Base-by-base conservation (phyloP, 2,797 vertebrate genomes). In the Sebastes cheni region DNA sequence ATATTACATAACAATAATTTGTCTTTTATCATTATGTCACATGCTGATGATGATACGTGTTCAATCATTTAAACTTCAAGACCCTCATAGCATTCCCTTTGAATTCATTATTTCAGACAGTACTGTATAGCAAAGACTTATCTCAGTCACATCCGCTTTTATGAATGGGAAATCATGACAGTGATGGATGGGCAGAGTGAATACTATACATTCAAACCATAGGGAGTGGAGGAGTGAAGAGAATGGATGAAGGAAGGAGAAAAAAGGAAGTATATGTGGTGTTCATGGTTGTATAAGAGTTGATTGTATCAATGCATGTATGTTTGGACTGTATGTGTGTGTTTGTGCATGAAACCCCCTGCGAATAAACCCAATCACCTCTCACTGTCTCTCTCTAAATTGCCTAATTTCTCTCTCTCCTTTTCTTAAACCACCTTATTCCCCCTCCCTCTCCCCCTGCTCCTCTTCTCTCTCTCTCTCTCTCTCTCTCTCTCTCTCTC, bases 81-180 rank as follows among this genome's bases (percentile, higher is more conserved):
- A 67, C 29, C 54, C 34, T 64, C 27, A 30, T 30, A 6, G 72
- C 58, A 27, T 22, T 52, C 11, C 27, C 29, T 50, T 6, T 46
- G 42, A 68, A 79, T 77, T 13, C 54, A 66, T 82, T 29, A 71
- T 64, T 56, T 62, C 67, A 30, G 60, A 52, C 16, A 4, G 25
- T 67, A 52, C 34, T 20, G 36, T 30, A 36, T 3, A 18, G 58
- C 64, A 50, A 16, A 39, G 42, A 77, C 58, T 77, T 84, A 75
- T 83, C 82, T 76, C 71, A 81, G 58, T 61, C n/a, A 60, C 84
- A 85, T 89, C 82, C 56, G 23, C 85, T 93, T 92, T 94, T 92
- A 92, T 94, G 93, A 94, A 94, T 94, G 94, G 90, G 68, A 76
- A 77, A 77, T 83, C 60, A 82, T 82, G 80, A 84, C 81, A 76